phyloP scores from a whole-genome alignment of 2,888 invertebrate species.

The Pharmacophagus antenor region DNA sequence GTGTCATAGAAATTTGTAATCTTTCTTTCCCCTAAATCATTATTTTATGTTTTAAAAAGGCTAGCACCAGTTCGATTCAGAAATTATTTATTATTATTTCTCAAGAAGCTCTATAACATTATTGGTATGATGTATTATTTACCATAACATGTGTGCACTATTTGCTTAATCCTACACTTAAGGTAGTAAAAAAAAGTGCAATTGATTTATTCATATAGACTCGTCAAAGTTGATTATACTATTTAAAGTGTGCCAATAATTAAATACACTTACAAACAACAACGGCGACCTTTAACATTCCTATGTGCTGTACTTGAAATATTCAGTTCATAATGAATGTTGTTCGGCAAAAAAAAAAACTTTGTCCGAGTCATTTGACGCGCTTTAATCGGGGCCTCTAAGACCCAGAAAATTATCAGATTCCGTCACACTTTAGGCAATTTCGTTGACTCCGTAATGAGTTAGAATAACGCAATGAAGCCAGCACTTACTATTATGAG shows the following conservation, averaged over 20 bases:
- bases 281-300: neutral
- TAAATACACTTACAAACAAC: neutral
- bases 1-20: no score
- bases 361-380: conserved; percentile 45
- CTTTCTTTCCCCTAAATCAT: no score
- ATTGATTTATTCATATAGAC: no score
- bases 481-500: conserved; percentile 60
- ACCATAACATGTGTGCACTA: no score
- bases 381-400: conserved; percentile 54
- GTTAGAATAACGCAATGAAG: conserved; percentile 64
- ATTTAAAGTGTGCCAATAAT: neutral
- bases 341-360: conserved; percentile 17
- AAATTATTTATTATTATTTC: no score
- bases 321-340: conserved; percentile 9
- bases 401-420: conserved; percentile 66
- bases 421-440: conserved; percentile 74
- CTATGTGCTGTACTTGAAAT: neutral
- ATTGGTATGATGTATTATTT: no score
- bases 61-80: no score
- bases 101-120: no score
- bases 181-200: no score
- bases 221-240: no score
- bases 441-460: conserved; percentile 66
- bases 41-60: no score
- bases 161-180: no score